Evolutionary conservation across 2,888 invertebrate genomes (phyloP).

Genomic region (Laspeyria flexula): DNA sequence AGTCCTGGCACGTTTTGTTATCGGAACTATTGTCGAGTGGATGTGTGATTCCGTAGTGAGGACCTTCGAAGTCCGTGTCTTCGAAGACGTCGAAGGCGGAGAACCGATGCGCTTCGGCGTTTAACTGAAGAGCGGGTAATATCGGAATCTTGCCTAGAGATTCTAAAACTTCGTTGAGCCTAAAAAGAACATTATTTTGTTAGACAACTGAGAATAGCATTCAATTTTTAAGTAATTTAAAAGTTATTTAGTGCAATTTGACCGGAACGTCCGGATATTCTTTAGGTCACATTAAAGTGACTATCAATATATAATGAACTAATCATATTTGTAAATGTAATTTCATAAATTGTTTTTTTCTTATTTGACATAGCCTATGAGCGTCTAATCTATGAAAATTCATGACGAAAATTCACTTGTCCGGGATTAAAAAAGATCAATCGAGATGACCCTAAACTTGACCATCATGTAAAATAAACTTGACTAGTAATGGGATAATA

Average conservation of each 20-base stretch:
- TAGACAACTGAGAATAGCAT: not conserved
- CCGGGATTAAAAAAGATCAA: too few species aligned
- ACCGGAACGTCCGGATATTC: not conserved
- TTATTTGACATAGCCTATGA: too few species aligned
- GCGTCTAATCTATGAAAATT: too few species aligned
- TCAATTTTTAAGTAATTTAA: not conserved
- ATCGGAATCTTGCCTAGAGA: constrained; percentile 94
- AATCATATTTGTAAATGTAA: too few species aligned
- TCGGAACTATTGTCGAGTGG: constrained; percentile 72
- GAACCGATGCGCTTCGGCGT: constrained; percentile 87
- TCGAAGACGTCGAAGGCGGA: constrained; percentile 88
- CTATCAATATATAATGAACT: too few species aligned
- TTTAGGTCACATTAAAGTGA: too few species aligned
- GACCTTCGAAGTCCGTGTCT: constrained; percentile 79
- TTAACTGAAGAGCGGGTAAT: constrained; percentile 89
- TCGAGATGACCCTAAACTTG: too few species aligned
- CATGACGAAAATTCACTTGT: too few species aligned
- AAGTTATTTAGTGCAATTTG: not conserved
- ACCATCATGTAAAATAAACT: too few species aligned
- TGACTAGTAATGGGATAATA: too few species aligned
- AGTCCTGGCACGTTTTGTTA: constrained; percentile 68
- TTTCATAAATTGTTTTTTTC: too few species aligned
- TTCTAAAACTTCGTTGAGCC: constrained; percentile 91
- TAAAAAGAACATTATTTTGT: constrained; percentile 59
- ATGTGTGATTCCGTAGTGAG: constrained; percentile 70